Conservation (phyloP, 2,797 vertebrate genomes). For the Anguilla anguilla region DNA sequence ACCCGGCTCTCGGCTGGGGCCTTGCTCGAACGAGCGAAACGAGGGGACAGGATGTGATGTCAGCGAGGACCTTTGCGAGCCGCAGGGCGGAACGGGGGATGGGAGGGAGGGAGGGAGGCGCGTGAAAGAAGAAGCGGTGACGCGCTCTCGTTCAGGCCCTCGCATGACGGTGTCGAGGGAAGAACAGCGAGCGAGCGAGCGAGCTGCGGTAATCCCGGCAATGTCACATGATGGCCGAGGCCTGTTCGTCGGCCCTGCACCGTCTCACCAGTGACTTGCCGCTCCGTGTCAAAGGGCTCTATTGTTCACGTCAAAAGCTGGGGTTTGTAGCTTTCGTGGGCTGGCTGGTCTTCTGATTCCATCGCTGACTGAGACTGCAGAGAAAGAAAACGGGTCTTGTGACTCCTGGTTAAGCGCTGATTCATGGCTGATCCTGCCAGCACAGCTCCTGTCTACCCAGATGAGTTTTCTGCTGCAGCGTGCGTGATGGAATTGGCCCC, state of each 20-base stretch:
- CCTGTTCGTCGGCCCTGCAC: neutral
- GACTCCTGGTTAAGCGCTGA: slow-evolving; percentile 64
- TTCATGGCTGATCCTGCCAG: slow-evolving; percentile 65
- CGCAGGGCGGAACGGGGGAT: neutral
- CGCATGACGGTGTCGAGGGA: no score
- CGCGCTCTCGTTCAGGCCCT: neutral
- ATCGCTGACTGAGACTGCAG: slow-evolving; percentile 55
- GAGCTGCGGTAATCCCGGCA: neutral
- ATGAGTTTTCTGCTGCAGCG: neutral
- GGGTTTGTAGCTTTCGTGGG: slow-evolving; percentile 52
- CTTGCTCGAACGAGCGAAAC: neutral
- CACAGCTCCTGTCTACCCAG: slow-evolving; percentile 56
- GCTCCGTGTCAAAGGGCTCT: neutral
- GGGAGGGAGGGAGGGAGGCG: neutral
- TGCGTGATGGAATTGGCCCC: neutral
- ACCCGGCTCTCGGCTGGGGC: neutral
- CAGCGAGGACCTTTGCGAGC: neutral
- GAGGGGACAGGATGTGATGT: slow-evolving; percentile 9
- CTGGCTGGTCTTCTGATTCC: slow-evolving; percentile 56
- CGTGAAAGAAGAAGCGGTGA: neutral
- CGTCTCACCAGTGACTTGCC: neutral
- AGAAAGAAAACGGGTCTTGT: slow-evolving; percentile 68
- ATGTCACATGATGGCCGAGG: neutral
- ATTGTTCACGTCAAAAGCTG: neutral
- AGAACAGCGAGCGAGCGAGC: neutral